Base-by-base conservation (phyloP, 2,797 vertebrate genomes). In the Sparus aurata region DNA sequence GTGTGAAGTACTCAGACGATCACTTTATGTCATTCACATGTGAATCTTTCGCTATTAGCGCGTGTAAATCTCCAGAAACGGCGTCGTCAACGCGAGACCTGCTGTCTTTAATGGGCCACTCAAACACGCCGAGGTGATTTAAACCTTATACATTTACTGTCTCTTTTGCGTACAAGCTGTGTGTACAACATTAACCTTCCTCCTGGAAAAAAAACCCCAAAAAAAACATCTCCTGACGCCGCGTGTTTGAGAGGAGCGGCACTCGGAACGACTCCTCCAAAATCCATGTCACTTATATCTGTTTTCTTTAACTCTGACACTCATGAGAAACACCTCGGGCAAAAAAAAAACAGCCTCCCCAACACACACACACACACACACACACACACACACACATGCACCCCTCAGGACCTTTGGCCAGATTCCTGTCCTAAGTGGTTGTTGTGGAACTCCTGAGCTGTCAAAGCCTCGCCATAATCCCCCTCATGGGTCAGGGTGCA, bases 341-440 rank as follows among this genome's bases (percentile, higher is more conserved):
- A 72, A 75, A 83, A 78, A 27, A n/a, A 27, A 3, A 27, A 27
- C 27, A 72, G 7, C 23, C 47, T 80, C 46, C 54, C 71, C 78
- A 52, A 67, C 34, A 43, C 34, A 73, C 60, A 68, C 11, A 46
- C 53, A 77, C 38, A 58, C 16, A 64, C 22, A 59, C 16, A 47
- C 18, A 69, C 55, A 66, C 16, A 46, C 23, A 74, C 47, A 67
- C 11, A 57, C 22, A 43, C 38, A 75, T 52, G 67, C 12, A 49
- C 78, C 78, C 66, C 58, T 60, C 8, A 52, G 50, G 82, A 83
- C 72, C 25, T 13, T 0, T 17, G 73, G 69, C 79, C 75, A 59
- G 84, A 91, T 87, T 92, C 88, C 84, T 87, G 82, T 61, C 84
- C 87, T 86, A 90, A 91, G 80, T 73, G 85, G 58, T 85, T 89